Conservation (phyloP, 2,797 vertebrate genomes). For the Microchirus variegatus region DNA sequence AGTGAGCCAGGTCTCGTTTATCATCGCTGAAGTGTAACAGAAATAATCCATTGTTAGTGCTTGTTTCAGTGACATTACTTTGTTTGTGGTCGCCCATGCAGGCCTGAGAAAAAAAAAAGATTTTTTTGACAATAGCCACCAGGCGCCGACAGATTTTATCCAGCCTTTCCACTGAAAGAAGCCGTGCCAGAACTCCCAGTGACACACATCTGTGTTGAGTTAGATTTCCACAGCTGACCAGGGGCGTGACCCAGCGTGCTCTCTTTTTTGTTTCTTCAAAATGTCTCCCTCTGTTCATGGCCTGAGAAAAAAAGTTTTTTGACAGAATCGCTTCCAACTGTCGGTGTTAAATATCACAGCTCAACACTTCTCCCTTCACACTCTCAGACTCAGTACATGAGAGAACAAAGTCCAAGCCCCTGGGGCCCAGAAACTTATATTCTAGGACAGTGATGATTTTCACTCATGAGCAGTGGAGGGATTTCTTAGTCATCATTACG, state of each 20-base stretch:
- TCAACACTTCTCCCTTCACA: conserved; percentile 23
- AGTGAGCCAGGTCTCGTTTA: conserved; percentile 26
- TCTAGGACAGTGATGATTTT: conserved; percentile 32
- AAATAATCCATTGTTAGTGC: conserved; percentile 58
- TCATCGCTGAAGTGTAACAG: conserved; percentile 25
- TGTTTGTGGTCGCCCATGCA: conserved; percentile 27
- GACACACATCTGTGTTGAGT: conserved; percentile 79
- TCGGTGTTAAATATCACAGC: conserved; percentile 20
- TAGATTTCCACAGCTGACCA: conserved; percentile 69
- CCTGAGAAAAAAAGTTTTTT: conserved; percentile 50
- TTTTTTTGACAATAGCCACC: conserved; percentile 67
- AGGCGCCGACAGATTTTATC: conserved; percentile 64
- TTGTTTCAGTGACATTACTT: conserved; percentile 44
- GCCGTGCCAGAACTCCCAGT: conserved; percentile 67
- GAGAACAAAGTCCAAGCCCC: conserved; percentile 18
- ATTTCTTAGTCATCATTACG: conserved; percentile 64
- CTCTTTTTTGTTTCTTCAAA: conserved; percentile 10
- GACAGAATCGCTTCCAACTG: conserved; percentile 39
- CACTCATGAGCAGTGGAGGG: conserved; percentile 39
- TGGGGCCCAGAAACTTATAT: conserved; percentile 34
- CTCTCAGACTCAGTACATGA: conserved; percentile 4
- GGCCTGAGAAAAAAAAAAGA: background rate
- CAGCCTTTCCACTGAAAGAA: conserved; percentile 68
- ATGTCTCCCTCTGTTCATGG: conserved; percentile 26
- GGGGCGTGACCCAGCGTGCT: conserved; percentile 65